phyloP scores from a whole-genome alignment of 2,888 invertebrate genomes.

The Maniola hyperantus region DNA sequence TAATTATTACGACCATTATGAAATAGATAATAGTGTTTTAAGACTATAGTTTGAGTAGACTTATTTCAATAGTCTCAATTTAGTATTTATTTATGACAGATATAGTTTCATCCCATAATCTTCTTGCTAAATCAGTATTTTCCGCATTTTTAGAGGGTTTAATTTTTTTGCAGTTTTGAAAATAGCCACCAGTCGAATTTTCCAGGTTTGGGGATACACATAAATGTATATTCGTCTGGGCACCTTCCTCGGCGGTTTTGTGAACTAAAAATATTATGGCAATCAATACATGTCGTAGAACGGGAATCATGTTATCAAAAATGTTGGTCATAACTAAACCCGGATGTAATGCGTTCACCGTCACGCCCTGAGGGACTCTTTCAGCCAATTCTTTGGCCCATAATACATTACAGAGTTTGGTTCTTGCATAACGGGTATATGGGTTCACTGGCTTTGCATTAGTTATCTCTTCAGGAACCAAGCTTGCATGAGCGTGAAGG shows the following conservation, averaged over 20 bases:
- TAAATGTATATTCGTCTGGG: conserved; percentile 88
- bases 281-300: conserved; percentile 70
- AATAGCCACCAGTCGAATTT: conserved; percentile 88
- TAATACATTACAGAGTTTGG: conserved; percentile 68
- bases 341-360: conserved; percentile 91
- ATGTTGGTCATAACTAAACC: conserved; percentile 91
- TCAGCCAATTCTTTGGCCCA: conserved; percentile 69
- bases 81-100: conserved; percentile 23
- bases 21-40: background rate
- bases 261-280: conserved; percentile 83
- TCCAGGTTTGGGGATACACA: conserved; percentile 88
- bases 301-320: conserved; percentile 83
- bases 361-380: conserved; percentile 80
- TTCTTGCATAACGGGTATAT: conserved; percentile 61
- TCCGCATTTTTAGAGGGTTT: conserved; percentile 77
- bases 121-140: conserved; percentile 86
- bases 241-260: conserved; percentile 88
- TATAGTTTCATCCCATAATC: conserved; percentile 87
- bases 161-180: conserved; percentile 86
- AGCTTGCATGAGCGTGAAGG: conserved; percentile 66
- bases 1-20: background rate
- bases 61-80: background rate
- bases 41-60: too few species aligned
- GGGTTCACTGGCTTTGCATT: background rate
- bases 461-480: conserved; percentile 60